phyloP scores from a whole-genome alignment of 2,888 invertebrate genomes.

The Pachydiplax longipennis region DNA sequence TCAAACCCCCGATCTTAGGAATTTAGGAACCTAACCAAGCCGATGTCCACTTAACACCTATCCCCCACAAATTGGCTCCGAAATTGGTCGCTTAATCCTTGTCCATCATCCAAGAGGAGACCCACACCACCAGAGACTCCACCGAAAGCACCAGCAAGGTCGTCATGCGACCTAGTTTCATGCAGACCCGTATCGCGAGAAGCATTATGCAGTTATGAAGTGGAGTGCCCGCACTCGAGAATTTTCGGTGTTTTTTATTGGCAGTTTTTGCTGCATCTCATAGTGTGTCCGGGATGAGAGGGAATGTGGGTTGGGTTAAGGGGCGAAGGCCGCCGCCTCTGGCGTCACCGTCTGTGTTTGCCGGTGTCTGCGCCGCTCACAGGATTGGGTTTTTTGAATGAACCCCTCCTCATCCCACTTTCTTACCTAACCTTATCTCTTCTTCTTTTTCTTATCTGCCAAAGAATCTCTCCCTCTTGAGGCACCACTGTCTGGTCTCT shows the following conservation, averaged over 20 bases:
- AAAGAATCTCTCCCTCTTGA: background rate
- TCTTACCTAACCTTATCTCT: background rate
- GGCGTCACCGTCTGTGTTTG: background rate
- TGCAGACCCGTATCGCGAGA: background rate
- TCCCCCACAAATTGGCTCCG: background rate
- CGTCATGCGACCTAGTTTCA: background rate
- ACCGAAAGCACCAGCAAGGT: background rate
- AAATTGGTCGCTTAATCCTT: background rate
- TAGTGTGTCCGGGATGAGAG: background rate
- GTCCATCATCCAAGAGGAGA: background rate
- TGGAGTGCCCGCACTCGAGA: background rate
- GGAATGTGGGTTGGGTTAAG: background rate
- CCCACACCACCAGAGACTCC: background rate
- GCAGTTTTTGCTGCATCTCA: background rate
- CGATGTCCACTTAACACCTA: background rate
- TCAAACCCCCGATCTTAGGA: no score
- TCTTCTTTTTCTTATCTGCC: background rate
- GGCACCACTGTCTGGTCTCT: background rate
- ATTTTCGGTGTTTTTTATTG: background rate
- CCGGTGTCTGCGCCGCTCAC: background rate
- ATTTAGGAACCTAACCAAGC: no score
- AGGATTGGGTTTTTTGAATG: background rate
- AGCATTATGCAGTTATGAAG: background rate
- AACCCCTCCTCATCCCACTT: background rate
- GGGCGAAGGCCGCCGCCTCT: background rate